These are phyloP conservation scores for Chlorops oryzae DNA, from an alignment of 1,140 invertebrate genomes.

Conservation along the genomic window DNA sequence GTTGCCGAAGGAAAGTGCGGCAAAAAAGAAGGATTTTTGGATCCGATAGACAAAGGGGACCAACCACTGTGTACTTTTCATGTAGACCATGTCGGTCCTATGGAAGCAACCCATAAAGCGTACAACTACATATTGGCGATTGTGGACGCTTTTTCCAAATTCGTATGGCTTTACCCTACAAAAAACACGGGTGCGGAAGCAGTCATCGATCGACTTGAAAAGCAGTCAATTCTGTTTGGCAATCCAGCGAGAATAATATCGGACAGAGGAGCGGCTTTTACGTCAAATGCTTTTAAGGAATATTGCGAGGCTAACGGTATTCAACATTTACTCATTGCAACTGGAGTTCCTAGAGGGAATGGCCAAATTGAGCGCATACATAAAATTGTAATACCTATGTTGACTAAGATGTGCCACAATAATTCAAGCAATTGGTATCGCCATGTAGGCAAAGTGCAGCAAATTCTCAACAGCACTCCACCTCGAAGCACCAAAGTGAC, in stretches of 20 bases:
- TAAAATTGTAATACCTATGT: slow-evolving; percentile 21
- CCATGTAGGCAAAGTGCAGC: slow-evolving; percentile 18
- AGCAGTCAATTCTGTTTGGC: slow-evolving; percentile 31
- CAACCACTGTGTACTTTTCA: slow-evolving; percentile 25
- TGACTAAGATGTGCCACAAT: slow-evolving; percentile 19
- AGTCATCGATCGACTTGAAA: slow-evolving; percentile 4
- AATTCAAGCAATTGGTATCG: slow-evolving; percentile 9
- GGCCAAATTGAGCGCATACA: slow-evolving; percentile 27
- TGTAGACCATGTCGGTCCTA: slow-evolving; percentile 33
- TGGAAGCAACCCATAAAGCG: slow-evolving; percentile 35
- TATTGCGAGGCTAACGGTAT: slow-evolving; percentile 22
- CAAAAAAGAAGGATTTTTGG: slow-evolving; percentile 43
- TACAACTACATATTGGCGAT: slow-evolving; percentile 43
- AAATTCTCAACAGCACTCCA: not conserved
- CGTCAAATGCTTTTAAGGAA: slow-evolving; percentile 9
- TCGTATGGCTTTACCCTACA: slow-evolving; percentile 7
- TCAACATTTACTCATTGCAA: slow-evolving; percentile 21
- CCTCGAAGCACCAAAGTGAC: slow-evolving; percentile 14
- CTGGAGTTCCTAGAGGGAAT: slow-evolving; percentile 19
- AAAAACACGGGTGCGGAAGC: slow-evolving; percentile 2
- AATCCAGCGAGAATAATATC: slow-evolving; percentile 19
- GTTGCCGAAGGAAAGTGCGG: slow-evolving; percentile 28
- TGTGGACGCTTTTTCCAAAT: slow-evolving; percentile 42
- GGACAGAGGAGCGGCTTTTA: slow-evolving; percentile 18
- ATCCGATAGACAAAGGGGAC: slow-evolving; percentile 31